These are phyloP conservation scores for Macrotus californicus DNA, from an alignment of 2,113 vertebrate species.

Conservation along the genomic window DNA sequence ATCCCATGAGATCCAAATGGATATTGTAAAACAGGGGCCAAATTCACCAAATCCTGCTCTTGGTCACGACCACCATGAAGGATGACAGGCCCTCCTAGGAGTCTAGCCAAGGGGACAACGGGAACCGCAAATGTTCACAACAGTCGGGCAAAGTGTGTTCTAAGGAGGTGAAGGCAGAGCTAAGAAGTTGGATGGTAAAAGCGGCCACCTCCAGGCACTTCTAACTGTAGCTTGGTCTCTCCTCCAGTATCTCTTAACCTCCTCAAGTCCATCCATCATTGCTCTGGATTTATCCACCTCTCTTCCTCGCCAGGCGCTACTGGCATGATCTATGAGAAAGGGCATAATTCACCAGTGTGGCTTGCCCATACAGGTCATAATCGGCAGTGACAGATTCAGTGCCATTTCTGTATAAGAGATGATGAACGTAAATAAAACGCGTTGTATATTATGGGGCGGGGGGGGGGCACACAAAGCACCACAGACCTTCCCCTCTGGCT, in stretches of 20 bases:
- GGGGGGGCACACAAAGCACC: conserved; percentile 12
- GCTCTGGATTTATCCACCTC: conserved; percentile 32
- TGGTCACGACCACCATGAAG: rapidly evolving
- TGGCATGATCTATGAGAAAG: background rate
- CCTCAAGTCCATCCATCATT: background rate
- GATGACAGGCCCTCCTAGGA: too few species aligned
- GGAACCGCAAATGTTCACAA: background rate
- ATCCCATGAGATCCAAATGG: background rate
- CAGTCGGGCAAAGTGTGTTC: background rate
- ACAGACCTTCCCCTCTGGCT: background rate
- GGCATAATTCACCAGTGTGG: conserved; percentile 11
- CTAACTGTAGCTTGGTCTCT: background rate
- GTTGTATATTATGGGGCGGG: conserved; percentile 27
- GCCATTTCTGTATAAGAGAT: conserved; percentile 61
- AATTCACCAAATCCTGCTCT: background rate
- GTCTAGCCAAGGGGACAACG: rapidly evolving
- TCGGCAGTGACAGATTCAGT: conserved; percentile 34
- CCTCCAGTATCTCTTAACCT: background rate
- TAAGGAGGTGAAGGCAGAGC: background rate
- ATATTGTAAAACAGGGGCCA: background rate
- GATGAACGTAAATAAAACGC: conserved; percentile 59
- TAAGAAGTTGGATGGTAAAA: background rate
- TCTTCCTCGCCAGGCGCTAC: conserved; percentile 1
- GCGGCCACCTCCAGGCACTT: background rate
- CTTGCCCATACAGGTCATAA: conserved; percentile 25